Base-by-base conservation (phyloP, 2,888 invertebrate genomes). In the Octonoba sinensis region DNA sequence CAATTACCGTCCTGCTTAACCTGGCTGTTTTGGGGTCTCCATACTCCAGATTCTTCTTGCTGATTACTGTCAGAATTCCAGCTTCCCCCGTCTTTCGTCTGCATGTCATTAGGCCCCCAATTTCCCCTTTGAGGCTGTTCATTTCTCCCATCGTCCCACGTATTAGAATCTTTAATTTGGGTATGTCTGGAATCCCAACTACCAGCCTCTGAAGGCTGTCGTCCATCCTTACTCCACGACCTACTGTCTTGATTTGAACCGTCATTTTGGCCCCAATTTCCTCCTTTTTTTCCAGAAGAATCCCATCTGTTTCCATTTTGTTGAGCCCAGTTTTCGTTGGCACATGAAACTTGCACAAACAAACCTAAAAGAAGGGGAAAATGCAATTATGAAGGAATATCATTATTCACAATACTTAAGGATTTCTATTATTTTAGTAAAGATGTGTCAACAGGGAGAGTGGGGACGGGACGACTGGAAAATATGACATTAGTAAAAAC, bases 91-190 rank as follows among this genome's bases (percentile, higher is more conserved):
- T 74, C 65, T 47, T 74, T 75, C 11, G 18, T 8, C 11, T 60
- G 75, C 11, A 51, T 13, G 15, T 76, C 76, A 15, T 51, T 46
- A 3, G 59, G 57, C 16, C 18, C 49, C 79, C 78, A 78, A 22
- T 44, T 56, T 47, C 73, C 27, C 8, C 16, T 6, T 56, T 20
- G 46, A 12, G 1, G 6, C 44, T 66, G 47, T 13, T 66, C 18
- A 24, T 64, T 46, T 2, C 46, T 27, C 46, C 62, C 70, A 56
- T n/a, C 54, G n/a, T 56, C 51, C n/a, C 64, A 51, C 6, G 11
- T 24, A 11, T 36, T 60, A 12, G 59, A 24, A 27, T 60, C 36
- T 51, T 59, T 47, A 27, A 27, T 15, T 8, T 67, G 60, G 22
- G 36, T 36, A 49, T 67, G 59, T 18, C 20, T 15, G 13, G 59